These are phyloP conservation scores for Microtus agrestis DNA, from an alignment of 2,797 vertebrate genomes.

Conservation along the genomic window DNA sequence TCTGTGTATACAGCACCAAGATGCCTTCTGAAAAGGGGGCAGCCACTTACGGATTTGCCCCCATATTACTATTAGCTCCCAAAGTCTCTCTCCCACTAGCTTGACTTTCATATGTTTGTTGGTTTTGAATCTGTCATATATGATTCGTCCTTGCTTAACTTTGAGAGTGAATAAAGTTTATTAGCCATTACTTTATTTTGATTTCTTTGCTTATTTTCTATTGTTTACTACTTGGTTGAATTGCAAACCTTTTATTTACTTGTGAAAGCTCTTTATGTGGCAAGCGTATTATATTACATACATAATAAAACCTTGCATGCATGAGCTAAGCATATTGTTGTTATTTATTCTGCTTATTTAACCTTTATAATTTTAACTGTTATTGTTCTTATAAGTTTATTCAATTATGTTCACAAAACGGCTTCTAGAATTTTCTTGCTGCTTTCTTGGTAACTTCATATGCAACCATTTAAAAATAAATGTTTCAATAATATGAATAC, in stretches of 20 bases:
- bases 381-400: background rate
- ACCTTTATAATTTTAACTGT: background rate
- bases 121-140: background rate
- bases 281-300: background rate
- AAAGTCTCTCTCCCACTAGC: background rate
- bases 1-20: background rate
- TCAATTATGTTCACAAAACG: background rate
- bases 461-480: background rate
- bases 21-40: background rate
- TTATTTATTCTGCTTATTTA: background rate
- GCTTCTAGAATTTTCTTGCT: background rate
- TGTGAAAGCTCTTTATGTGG: background rate
- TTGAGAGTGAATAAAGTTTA: background rate
- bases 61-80: background rate
- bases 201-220: background rate
- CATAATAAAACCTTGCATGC: background rate
- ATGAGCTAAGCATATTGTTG: background rate
- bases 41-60: background rate
- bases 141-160: background rate
- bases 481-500: background rate
- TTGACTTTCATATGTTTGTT: background rate
- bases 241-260: background rate
- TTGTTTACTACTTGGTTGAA: background rate
- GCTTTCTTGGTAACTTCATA: background rate
- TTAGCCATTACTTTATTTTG: background rate